Percentiles rank a stretch among this genome's conserved stretches.
Conservation (phyloP, 1,140 invertebrate genomes). For the Oedothorax gibbosus region DNA sequence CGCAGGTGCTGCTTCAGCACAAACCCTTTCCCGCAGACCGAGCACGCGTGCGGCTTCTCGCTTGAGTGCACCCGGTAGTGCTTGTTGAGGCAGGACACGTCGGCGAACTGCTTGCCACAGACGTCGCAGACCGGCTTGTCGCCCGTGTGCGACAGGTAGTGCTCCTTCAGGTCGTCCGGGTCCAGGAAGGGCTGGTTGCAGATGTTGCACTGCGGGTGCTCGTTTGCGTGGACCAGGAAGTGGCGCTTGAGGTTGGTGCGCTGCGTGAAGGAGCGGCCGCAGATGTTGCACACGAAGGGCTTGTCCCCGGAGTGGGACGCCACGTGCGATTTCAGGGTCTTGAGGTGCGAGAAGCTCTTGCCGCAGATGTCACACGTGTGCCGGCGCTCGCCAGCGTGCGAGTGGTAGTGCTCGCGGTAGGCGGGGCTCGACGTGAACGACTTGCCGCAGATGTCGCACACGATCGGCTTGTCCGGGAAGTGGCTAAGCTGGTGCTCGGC, state of each 20-base stretch:
- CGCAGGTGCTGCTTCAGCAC: conserved; percentile 39
- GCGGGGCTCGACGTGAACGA: conserved; percentile 8
- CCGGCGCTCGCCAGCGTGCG: conserved; percentile 69
- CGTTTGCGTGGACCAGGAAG: conserved; percentile 61
- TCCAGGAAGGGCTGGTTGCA: conserved; percentile 67
- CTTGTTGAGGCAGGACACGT: conserved; percentile 68
- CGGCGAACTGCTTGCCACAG: conserved; percentile 68
- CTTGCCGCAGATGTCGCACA: conserved; percentile 56
- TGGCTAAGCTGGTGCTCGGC: conserved; percentile 47
- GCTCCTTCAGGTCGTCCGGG: conserved; percentile 69
- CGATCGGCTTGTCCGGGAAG: conserved; percentile 30
- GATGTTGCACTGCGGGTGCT: conserved; percentile 66
- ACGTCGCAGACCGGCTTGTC: conserved; percentile 69
- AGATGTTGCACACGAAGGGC: conserved; percentile 69
- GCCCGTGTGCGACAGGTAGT: conserved; percentile 69
- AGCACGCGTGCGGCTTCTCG: conserved; percentile 68
- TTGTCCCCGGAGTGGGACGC: conserved; percentile 68
- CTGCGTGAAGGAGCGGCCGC: conserved; percentile 70
- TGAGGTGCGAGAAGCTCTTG: conserved; percentile 68
- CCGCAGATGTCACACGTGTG: conserved; percentile 68
- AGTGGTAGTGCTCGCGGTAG: conserved; percentile 30
- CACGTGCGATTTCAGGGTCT: conserved; percentile 68
- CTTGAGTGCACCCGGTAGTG: conserved; percentile 69
- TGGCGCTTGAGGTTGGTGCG: conserved; percentile 68
- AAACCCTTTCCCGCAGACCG: conserved; percentile 70